Conservation (phyloP, 2,888 invertebrate species). For the Xestia xanthographa region DNA sequence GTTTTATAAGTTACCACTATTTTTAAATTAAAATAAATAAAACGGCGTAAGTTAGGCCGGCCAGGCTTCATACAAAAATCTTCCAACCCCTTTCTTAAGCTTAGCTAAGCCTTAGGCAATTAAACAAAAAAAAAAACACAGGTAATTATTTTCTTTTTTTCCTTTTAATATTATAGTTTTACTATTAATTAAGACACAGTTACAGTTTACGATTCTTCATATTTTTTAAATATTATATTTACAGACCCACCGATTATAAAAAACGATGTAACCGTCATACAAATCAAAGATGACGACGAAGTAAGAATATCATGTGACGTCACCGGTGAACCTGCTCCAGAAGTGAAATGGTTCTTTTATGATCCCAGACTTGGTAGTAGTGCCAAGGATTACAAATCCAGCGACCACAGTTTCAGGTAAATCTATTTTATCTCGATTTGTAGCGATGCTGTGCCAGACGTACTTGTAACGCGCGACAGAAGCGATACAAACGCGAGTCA, state of each 20-base stretch:
- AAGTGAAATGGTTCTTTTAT: constrained; percentile 72
- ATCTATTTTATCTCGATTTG: background rate
- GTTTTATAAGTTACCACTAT: too few species aligned
- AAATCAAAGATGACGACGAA: constrained; percentile 60
- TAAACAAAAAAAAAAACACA: too few species aligned
- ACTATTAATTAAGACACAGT: background rate
- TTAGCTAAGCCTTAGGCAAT: too few species aligned
- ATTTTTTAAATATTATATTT: constrained; percentile 36
- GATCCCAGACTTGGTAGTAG: constrained; percentile 50
- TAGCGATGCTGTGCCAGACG: background rate
- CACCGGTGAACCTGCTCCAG: constrained; percentile 71
- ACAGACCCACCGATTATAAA: constrained; percentile 73
- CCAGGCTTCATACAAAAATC: too few species aligned
- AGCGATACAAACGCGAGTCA: background rate
- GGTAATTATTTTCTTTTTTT: too few species aligned
- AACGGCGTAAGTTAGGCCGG: too few species aligned
- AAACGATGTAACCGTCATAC: constrained; percentile 25
- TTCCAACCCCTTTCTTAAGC: too few species aligned
- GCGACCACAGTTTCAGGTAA: constrained; percentile 72
- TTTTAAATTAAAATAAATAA: too few species aligned
- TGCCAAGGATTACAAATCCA: constrained; percentile 17
- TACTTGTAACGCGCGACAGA: background rate
- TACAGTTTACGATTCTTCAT: background rate
- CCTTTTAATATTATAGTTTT: background rate
- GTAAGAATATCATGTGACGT: constrained; percentile 69